Conservation (phyloP, 64 coral and sea anemone species). For the Catalaphyllia jardinei region DNA sequence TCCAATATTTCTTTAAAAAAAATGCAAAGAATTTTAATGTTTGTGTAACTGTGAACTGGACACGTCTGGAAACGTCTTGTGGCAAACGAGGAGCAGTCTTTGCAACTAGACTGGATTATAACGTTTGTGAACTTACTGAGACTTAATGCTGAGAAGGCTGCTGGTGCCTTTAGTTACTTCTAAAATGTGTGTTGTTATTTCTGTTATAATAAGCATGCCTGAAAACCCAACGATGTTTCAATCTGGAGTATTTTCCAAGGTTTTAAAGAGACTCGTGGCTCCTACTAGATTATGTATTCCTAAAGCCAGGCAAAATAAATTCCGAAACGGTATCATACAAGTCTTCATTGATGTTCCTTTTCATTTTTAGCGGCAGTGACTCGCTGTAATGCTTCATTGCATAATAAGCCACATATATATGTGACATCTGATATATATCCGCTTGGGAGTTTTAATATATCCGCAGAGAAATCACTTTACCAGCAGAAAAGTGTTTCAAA, state of each 20-base stretch:
- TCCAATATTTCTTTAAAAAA: background rate
- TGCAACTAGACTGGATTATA: background rate
- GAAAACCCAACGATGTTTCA: too few species aligned
- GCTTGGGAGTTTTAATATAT: background rate
- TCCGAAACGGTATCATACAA: background rate
- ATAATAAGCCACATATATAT: background rate
- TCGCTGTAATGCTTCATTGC: background rate
- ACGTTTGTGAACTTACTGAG: background rate
- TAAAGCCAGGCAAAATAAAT: too few species aligned
- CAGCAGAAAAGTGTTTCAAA: background rate
- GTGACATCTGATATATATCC: background rate
- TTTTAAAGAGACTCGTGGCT: too few species aligned
- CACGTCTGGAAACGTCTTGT: background rate
- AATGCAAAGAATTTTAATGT: background rate
- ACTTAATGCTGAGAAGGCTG: background rate
- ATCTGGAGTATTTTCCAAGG: too few species aligned
- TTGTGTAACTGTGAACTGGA: background rate
- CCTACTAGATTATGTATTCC: too few species aligned
- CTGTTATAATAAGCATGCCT: too few species aligned
- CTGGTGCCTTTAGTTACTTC: too few species aligned
- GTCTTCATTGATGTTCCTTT: too few species aligned
- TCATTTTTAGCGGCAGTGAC: too few species aligned
- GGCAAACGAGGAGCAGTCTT: background rate
- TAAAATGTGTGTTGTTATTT: too few species aligned
- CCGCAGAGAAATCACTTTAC: background rate